Evolutionary conservation across 2,888 invertebrate genomes (phyloP).

Genomic region (Belgica antarctica): DNA sequence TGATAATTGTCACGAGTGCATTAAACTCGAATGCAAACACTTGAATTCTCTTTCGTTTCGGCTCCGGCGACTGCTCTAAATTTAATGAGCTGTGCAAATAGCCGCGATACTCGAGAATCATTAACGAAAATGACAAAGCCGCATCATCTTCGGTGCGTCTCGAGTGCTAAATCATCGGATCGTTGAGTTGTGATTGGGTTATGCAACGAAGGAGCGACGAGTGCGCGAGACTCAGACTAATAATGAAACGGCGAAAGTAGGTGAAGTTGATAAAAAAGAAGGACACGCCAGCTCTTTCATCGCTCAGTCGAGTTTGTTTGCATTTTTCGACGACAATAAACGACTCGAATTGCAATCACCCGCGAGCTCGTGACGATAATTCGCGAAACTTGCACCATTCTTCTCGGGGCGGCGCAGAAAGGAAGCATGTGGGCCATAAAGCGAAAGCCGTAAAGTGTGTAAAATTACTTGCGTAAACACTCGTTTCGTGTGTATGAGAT

Average conservation of each 20-base stretch:
- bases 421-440: too few relatives aligned
- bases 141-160: neutral
- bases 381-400: too few relatives aligned
- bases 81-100: slow-evolving; percentile 19
- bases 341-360: neutral
- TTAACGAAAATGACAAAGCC: neutral
- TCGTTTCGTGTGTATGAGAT: neutral
- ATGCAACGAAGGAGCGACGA: neutral
- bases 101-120: neutral
- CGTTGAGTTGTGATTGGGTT: neutral
- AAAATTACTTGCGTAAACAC: neutral
- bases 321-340: too few relatives aligned
- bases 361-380: neutral
- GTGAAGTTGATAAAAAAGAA: slow-evolving; percentile 18
- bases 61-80: neutral
- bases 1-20: slow-evolving; percentile 31
- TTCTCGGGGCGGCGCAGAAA: too few relatives aligned
- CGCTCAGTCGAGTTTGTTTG: too few relatives aligned
- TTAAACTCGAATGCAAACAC: slow-evolving; percentile 15
- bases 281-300: too few relatives aligned
- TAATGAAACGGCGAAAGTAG: neutral
- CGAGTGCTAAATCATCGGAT: neutral
- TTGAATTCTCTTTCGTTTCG: slow-evolving; percentile 13
- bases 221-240: neutral
- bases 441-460: too few relatives aligned